phyloP scores from a whole-genome alignment of 2,888 invertebrate species.

The Drosophila affinis region DNA sequence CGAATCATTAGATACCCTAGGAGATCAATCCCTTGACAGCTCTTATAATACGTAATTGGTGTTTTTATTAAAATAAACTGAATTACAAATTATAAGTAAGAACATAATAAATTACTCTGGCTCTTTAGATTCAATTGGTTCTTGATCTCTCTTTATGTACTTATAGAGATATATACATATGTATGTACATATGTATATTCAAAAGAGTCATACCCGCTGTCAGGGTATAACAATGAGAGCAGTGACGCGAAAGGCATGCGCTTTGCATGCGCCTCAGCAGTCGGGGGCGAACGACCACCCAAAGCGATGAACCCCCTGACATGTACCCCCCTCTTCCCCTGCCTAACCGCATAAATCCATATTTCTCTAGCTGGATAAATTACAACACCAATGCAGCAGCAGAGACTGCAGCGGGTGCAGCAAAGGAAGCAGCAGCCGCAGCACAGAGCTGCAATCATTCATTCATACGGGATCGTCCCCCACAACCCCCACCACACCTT shows the following conservation, averaged over 20 bases:
- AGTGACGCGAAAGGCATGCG: constrained; percentile 49
- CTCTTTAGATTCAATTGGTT: too few relatives aligned
- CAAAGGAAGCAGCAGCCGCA: constrained; percentile 27
- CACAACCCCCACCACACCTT: neutral
- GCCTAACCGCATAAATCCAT: constrained; percentile 73
- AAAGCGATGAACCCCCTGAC: constrained; percentile 41
- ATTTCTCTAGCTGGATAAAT: constrained; percentile 72
- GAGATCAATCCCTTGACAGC: neutral
- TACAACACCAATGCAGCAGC: constrained; percentile 48
- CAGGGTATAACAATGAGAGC: constrained; percentile 42
- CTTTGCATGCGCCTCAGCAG: constrained; percentile 48
- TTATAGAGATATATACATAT: too few relatives aligned
- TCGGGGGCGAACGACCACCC: constrained; percentile 66
- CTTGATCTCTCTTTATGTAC: too few relatives aligned
- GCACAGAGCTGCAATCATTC: constrained; percentile 65
- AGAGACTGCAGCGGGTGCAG: constrained; percentile 16
- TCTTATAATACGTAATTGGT: neutral
- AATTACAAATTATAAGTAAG: too few relatives aligned
- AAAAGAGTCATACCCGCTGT: neutral
- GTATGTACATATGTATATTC: neutral
- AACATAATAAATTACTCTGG: too few relatives aligned
- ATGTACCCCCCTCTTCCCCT: constrained; percentile 3
- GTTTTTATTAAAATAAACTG: neutral
- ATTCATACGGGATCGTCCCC: constrained; percentile 50
- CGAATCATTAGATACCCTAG: neutral